phyloP scores from a whole-genome alignment of 2,888 invertebrate genomes.

The Ceramica pisi region DNA sequence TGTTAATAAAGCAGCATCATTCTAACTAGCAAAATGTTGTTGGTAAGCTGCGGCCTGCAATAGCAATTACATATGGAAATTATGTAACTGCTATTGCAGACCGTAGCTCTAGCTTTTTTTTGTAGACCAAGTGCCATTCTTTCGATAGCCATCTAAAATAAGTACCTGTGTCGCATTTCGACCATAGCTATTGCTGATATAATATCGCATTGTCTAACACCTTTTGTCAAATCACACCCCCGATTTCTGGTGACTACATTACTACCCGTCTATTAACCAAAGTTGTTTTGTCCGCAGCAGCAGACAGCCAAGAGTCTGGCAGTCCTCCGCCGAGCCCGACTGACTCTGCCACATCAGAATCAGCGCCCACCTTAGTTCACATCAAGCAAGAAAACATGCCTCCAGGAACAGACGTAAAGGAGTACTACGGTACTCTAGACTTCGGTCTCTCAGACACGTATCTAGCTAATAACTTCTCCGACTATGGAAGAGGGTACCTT shows the following conservation, averaged over 20 bases:
- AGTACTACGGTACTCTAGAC: slow-evolving; percentile 85
- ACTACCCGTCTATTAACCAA: slow-evolving; percentile 21
- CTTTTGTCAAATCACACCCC: neutral
- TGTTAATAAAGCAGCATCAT: neutral
- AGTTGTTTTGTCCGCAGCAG: slow-evolving; percentile 82
- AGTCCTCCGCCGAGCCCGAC: slow-evolving; percentile 88
- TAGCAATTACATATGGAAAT: too few relatives aligned
- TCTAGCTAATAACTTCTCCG: slow-evolving; percentile 79
- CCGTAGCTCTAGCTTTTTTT: too few relatives aligned
- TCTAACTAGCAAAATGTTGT: neutral
- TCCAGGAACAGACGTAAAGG: slow-evolving; percentile 85
- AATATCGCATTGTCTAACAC: too few relatives aligned
- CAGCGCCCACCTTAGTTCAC: slow-evolving; percentile 88
- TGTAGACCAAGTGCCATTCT: too few relatives aligned
- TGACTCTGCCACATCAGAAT: slow-evolving; percentile 86
- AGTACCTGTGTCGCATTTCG: too few relatives aligned
- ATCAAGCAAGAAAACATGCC: slow-evolving; percentile 89
- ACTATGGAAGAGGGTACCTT: slow-evolving; percentile 80
- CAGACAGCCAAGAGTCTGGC: slow-evolving; percentile 88
- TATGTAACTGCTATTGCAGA: too few relatives aligned
- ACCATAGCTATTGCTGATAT: neutral
- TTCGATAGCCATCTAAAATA: too few relatives aligned
- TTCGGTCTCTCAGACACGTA: slow-evolving; percentile 85
- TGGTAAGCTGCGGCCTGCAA: neutral
- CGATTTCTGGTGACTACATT: neutral